These are phyloP conservation scores for Haemorhous mexicanus DNA, from an alignment of 2,113 vertebrate genomes.

Conservation along the genomic window DNA sequence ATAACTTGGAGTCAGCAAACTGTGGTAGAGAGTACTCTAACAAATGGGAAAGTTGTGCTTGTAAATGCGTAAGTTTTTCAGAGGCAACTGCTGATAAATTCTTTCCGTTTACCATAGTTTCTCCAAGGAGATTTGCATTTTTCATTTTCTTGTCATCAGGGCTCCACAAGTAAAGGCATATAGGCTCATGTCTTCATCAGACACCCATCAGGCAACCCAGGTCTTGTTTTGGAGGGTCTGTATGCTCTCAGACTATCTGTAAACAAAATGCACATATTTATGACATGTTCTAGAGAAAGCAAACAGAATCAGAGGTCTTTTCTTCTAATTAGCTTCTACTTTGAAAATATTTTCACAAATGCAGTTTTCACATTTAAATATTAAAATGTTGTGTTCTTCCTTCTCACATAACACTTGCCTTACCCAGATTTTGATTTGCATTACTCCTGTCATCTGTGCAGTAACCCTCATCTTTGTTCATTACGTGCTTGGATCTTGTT, in stretches of 20 bases:
- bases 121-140: neutral
- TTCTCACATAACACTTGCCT: neutral
- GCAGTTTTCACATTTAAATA: neutral
- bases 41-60: neutral
- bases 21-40: neutral
- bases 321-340: neutral
- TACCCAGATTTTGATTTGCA: neutral
- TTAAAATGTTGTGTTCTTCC: neutral
- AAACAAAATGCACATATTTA: neutral
- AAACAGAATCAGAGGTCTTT: neutral
- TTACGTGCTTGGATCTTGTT: neutral
- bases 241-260: neutral
- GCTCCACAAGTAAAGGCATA: neutral
- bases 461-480: neutral
- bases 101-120: neutral
- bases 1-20: neutral
- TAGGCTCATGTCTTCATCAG: neutral
- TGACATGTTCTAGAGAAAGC: neutral
- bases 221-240: neutral
- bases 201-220: neutral
- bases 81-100: neutral
- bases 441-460: neutral
- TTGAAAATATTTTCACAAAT: neutral
- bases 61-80: neutral
- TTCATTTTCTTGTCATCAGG: neutral